phyloP scores from a whole-genome alignment of 1,140 invertebrate genomes.

The Megathymus violae region DNA sequence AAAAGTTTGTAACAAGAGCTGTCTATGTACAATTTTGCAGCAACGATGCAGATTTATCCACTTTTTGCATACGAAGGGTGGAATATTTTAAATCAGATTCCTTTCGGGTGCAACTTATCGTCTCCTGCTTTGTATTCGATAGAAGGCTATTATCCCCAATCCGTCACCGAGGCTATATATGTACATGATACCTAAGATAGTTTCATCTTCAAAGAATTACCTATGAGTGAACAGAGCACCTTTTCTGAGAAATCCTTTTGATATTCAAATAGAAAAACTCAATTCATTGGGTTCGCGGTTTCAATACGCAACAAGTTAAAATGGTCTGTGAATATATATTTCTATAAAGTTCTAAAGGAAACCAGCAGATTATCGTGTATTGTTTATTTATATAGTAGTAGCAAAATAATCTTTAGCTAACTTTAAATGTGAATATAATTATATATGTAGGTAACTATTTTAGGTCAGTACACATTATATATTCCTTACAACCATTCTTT shows the following conservation, averaged over 20 bases:
- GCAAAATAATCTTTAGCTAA: too few relatives aligned
- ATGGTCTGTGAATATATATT: too few relatives aligned
- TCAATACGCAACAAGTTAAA: neutral
- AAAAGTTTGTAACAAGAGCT: too few relatives aligned
- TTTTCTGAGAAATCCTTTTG: constrained; percentile 52
- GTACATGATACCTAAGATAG: constrained; percentile 43
- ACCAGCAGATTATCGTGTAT: too few relatives aligned
- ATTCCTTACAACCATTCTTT: too few relatives aligned
- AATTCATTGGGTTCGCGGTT: neutral
- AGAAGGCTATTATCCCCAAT: constrained; percentile 55
- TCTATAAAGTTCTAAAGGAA: too few relatives aligned
- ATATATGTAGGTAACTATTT: too few relatives aligned
- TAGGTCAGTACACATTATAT: too few relatives aligned
- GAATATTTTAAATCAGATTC: constrained; percentile 72
- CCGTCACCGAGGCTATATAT: constrained; percentile 44
- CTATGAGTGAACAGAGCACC: constrained; percentile 40
- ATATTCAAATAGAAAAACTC: constrained; percentile 52
- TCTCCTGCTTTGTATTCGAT: constrained; percentile 58
- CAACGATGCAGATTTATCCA: constrained; percentile 16
- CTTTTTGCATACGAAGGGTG: constrained; percentile 39
- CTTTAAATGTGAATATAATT: too few relatives aligned
- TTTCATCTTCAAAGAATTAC: constrained; percentile 46
- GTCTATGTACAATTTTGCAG: too few relatives aligned
- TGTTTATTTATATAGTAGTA: too few relatives aligned
- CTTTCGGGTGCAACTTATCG: constrained; percentile 51